These are phyloP conservation scores for Philopotamus ludificatus DNA, from an alignment of 1,140 invertebrate genomes.

Conservation along the genomic window DNA sequence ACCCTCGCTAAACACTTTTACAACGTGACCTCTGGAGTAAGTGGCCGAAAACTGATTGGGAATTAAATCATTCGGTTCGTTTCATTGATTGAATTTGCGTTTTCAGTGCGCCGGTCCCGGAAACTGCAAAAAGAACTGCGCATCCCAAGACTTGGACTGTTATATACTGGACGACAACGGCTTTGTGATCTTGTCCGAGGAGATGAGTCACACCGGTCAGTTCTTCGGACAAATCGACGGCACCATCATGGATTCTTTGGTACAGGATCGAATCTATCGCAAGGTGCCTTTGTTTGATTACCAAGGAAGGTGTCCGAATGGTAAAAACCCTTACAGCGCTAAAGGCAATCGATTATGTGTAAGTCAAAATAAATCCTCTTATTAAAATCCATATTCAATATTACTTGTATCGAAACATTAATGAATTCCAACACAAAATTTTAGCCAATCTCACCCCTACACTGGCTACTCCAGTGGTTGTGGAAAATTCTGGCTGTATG, in stretches of 20 bases:
- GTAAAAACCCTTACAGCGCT: conserved; percentile 68
- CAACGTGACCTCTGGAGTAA: conserved; percentile 81
- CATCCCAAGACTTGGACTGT: conserved; percentile 83
- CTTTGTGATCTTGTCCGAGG: conserved; percentile 89
- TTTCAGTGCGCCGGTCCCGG: conserved; percentile 69
- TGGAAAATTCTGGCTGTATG: conserved; percentile 50
- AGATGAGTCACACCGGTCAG: conserved; percentile 76
- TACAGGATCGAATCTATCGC: conserved; percentile 86
- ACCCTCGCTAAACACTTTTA: conserved; percentile 78
- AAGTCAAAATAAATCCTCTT: conserved; percentile 33
- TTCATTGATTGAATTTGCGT: not conserved
- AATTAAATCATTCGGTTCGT: not conserved
- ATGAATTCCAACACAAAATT: conserved; percentile 34
- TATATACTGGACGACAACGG: conserved; percentile 92
- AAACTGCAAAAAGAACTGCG: conserved; percentile 78
- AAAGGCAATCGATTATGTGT: conserved; percentile 53
- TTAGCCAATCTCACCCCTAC: conserved; percentile 52
- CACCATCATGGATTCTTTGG: conserved; percentile 91
- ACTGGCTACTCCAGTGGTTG: conserved; percentile 55
- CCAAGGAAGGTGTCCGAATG: conserved; percentile 82
- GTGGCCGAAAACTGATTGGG: conserved; percentile 37
- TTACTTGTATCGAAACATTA: too few species aligned
- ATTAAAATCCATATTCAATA: too few species aligned
- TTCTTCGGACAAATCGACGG: conserved; percentile 94
- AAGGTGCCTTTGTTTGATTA: conserved; percentile 84